phyloP scores from a whole-genome alignment of 37 sponge, comb jelly and placozoan species.

The Eunapius fragilis region DNA sequence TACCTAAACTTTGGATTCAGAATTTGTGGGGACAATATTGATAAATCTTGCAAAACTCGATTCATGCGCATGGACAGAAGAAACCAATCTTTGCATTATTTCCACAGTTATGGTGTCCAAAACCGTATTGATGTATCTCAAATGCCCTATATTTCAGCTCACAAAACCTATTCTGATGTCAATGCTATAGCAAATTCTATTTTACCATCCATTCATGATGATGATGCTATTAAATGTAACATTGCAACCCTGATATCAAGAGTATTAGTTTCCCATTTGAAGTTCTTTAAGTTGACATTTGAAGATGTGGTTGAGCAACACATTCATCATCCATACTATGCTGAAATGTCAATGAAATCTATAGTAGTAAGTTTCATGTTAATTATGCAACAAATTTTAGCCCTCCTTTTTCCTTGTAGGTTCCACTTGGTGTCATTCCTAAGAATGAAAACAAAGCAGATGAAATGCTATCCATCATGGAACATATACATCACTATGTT shows the following conservation, averaged over 20 bases:
- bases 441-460: conserved; percentile 13
- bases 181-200: neutral
- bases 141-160: neutral
- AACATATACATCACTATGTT: neutral
- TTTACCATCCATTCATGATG: neutral
- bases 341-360: conserved; percentile 8
- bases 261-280: neutral
- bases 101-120: neutral
- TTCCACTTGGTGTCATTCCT: neutral
- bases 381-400: neutral
- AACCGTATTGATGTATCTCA: neutral
- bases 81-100: neutral
- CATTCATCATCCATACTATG: neutral
- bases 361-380: conserved; percentile 2
- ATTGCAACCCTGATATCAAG: neutral
- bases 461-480: neutral
- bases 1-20: neutral
- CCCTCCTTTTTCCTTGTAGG: neutral
- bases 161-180: neutral
- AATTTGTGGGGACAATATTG: neutral
- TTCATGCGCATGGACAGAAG: neutral
- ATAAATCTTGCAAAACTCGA: neutral
- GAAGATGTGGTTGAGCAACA: neutral
- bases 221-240: neutral
- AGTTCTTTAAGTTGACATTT: neutral